Base-by-base conservation (phyloP, 2,797 vertebrate species). In the Ctenopoma kingsleyae region DNA sequence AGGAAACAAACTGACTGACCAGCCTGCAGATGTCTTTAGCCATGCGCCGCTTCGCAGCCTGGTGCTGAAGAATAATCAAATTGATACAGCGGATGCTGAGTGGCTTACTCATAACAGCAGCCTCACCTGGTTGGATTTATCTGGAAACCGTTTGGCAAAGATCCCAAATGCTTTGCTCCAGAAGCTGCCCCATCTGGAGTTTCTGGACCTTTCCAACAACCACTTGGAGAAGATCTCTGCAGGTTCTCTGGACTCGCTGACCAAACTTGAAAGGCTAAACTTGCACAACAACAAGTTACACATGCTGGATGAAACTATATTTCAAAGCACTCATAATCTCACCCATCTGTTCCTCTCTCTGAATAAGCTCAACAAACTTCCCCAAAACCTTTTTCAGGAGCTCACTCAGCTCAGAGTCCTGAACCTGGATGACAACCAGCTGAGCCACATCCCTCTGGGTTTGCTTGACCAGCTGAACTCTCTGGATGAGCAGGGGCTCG, bases 111-210 rank as follows among this genome's bases (percentile, higher is more conserved):
- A 77, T 2, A 84, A 89, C 72, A 87, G 87, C 79, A 90, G 22
- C 44, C 51, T 95, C 56, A 91, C 79, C 57, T 92, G 89, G 89
- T 49, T 94, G 83, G 92, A 94, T 54, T 44, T 94, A 8, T 92
- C 91, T 2, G 87, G 71, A 44, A 95, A 94, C 68, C 73, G n/a
- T 2, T 58, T 94, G 4, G 78, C 22, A 0, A 69, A 71, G 12
- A 8, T 91, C 48, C 84, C 91, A 0, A 25, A 60, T 0, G 75
- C 52, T 32, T 54, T 94, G 41, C 78, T 94, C 20, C 74, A 71
- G 44, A 91, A 78, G 52, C 59, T 92, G 30, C 87, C 78, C 1
- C 61, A 56, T 8, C 75, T 95, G 48, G 84, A 94, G 55, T 91
- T 50, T 43, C 84, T 94, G 5, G 91, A 94, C 60, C 73, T 94